These are phyloP conservation scores for Rhamphomyia laevipes DNA, from an alignment of 2,888 invertebrate genomes.

Conservation along the genomic window DNA sequence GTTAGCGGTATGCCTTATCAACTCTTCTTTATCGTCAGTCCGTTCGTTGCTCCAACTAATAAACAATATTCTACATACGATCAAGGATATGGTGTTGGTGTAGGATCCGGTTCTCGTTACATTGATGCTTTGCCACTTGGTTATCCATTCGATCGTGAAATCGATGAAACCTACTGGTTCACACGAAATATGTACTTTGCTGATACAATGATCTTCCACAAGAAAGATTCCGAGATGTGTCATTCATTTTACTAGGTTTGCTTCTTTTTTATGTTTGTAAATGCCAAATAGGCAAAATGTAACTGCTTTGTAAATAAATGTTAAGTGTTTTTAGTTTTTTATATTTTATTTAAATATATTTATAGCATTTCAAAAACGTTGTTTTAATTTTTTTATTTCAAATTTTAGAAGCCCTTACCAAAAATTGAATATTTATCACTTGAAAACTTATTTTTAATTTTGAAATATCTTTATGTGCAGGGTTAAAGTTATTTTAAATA, in stretches of 20 bases:
- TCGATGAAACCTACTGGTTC: slow-evolving; percentile 46
- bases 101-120: slow-evolving; percentile 42
- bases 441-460: too few species aligned
- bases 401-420: too few species aligned
- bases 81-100: slow-evolving; percentile 40
- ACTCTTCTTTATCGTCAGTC: slow-evolving; percentile 50
- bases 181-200: slow-evolving; percentile 57
- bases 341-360: too few species aligned
- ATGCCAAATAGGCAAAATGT: too few species aligned
- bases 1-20: slow-evolving; percentile 53
- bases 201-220: slow-evolving; percentile 53
- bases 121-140: slow-evolving; percentile 55
- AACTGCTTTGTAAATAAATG: too few species aligned
- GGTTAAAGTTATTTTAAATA: too few species aligned
- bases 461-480: too few species aligned
- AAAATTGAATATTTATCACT: too few species aligned
- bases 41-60: slow-evolving; percentile 41
- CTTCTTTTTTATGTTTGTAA: too few species aligned
- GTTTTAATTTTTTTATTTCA: too few species aligned
- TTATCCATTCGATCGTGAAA: slow-evolving; percentile 61
- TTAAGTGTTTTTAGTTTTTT: too few species aligned
- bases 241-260: neutral
- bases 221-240: slow-evolving; percentile 16
- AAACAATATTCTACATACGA: slow-evolving; percentile 40
- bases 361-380: too few species aligned